Base-by-base conservation (phyloP, 2,797 vertebrate genomes). In the Eulemur coronatus region DNA sequence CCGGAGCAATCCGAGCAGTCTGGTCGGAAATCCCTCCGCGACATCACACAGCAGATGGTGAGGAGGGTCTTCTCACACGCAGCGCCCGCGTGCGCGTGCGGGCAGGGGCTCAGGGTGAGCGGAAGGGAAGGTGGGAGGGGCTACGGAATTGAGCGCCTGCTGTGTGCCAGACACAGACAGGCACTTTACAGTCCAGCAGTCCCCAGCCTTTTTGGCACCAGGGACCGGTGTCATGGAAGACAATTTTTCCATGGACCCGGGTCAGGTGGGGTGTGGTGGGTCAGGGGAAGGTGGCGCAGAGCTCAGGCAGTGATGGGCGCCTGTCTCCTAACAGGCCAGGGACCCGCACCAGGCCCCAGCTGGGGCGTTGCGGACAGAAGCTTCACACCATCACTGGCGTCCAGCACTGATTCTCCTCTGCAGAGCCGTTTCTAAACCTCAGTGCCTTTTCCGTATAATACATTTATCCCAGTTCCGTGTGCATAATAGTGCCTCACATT, bases 81-180 rank as follows among this genome's bases (percentile, higher is more conserved):
- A 20, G 41, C 18, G 33, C 78, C 28, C 11, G 12, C 26, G 4
- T 70, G 41, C 2, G 17, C 2, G 10, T 33, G 55, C 2, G 30
- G 4, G 3, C 14, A 0, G 20, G 24, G 4, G 4, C 4, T 20
- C 8, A 28, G 22, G 33, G 26, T 35, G 3, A 43, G 1, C 18
- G 73, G 35, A 46, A 52, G 28, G 55, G n/a, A 57, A 24, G 57
- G n/a, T 4, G 3, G 86, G 13, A 33, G 84, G 35, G 20, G 72
- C 38, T 22, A 38, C 0, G 17, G 43, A 15, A 30, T 0, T 7
- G 12, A 63, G 5, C 35, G 22, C 20, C 50, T 73, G 28, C 75
- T 52, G 2, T 18, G 73, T 35, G 80, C 11, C 8, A 12, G 63
- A 43, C 46, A 12, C 63, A 30, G n/a, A n/a, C 12, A 20, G 0